A percentile compares a stretch with the other conserved stretches of the same genome.
Conservation (phyloP, 2,888 invertebrate species). For the Caenorhabditis sulstoni region DNA sequence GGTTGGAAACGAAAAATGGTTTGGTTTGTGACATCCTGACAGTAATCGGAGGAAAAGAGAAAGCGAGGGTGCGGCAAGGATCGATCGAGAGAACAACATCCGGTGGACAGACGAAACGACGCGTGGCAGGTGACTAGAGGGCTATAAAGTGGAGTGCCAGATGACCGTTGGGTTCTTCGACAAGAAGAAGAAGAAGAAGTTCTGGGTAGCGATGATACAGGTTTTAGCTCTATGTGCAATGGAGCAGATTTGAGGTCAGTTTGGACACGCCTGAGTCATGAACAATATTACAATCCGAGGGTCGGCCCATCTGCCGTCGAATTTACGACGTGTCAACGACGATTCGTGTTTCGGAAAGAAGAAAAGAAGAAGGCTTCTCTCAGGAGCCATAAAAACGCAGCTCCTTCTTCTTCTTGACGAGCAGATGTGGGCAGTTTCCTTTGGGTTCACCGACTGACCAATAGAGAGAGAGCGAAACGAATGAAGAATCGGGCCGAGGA, state of each 20-base stretch:
- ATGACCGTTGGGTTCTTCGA: constrained; percentile 28
- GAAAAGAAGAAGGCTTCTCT: background rate
- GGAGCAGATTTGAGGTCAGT: no score
- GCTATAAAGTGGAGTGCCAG: constrained; percentile 43
- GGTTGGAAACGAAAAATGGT: constrained; percentile 6
- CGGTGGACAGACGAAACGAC: constrained; percentile 8
- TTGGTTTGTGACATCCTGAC: constrained; percentile 9
- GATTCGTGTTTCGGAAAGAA: constrained; percentile 11
- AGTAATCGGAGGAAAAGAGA: background rate
- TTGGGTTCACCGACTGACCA: constrained; percentile 9
- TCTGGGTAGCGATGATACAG: no score
- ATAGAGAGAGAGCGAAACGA: constrained; percentile 1
- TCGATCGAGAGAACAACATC: constrained; percentile 4
- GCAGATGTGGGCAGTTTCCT: constrained; percentile 39
- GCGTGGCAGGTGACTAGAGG: constrained; percentile 11
- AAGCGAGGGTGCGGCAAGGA: background rate
- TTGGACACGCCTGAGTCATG: constrained; percentile 6
- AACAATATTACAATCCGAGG: background rate
- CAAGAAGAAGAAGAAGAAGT: background rate
- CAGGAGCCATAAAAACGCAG: constrained; percentile 34
- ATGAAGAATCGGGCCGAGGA: no score
- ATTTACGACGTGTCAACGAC: constrained; percentile 23
- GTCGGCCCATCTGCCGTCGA: background rate
- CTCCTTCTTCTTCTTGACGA: constrained; percentile 30
- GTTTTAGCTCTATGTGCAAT: no score